Evolutionary conservation across 1,140 invertebrate genomes (phyloP).

Genomic region (Ctenoplectra terminalis): DNA sequence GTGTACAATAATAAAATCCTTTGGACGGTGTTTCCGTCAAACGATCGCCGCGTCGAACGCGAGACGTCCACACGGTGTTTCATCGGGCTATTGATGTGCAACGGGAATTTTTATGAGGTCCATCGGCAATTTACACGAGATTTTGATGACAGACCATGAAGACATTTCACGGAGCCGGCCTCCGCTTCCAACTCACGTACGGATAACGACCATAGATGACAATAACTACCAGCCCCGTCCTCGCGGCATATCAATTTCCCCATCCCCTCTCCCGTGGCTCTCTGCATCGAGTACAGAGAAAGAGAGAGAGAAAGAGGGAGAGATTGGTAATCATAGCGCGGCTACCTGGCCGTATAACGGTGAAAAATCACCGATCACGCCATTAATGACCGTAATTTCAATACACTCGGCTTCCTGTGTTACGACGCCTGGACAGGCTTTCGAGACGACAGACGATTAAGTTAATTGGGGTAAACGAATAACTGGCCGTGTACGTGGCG

Average conservation of each 20-base stretch:
- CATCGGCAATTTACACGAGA: slow-evolving; percentile 61
- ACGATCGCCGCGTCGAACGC: slow-evolving; percentile 7
- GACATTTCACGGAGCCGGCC: slow-evolving; percentile 60
- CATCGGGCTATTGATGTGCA: not conserved
- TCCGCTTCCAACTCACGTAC: slow-evolving; percentile 62
- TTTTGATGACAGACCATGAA: slow-evolving; percentile 64
- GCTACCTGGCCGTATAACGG: slow-evolving; percentile 58
- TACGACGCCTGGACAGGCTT: slow-evolving; percentile 43
- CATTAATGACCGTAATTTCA: slow-evolving; percentile 68
- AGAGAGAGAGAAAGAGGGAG: not conserved
- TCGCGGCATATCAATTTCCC: slow-evolving; percentile 65
- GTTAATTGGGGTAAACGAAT: slow-evolving; percentile 67
- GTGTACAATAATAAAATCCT: slow-evolving; percentile 29
- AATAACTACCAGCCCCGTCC: slow-evolving; percentile 62
- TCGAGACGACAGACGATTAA: slow-evolving; percentile 51
- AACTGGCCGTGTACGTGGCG: slow-evolving; percentile 29
- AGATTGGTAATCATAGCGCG: slow-evolving; percentile 65
- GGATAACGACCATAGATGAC: slow-evolving; percentile 68
- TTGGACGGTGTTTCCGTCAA: slow-evolving; percentile 10
- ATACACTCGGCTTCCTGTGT: slow-evolving; percentile 62
- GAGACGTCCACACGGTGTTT: too few species aligned
- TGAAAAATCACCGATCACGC: slow-evolving; percentile 63
- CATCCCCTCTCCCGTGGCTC: not conserved
- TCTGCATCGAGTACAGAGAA: not conserved
- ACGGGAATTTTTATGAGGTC: slow-evolving; percentile 56